Percentiles rank a stretch among this genome's conserved stretches.
phyloP scores from a whole-genome alignment of 1,140 invertebrate species.

The Mycetomoellerius zeteki region DNA sequence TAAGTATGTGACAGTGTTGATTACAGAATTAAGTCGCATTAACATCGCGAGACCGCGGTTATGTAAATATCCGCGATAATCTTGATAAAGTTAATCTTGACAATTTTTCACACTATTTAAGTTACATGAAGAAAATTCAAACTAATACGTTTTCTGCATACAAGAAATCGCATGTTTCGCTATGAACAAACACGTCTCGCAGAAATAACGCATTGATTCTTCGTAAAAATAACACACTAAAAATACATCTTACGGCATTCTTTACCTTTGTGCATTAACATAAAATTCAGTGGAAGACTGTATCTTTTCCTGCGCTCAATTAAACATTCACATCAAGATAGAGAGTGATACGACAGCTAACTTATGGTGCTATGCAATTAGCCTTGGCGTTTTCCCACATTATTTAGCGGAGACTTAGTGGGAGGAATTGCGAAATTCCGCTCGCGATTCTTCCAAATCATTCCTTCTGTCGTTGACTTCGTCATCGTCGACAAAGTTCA shows the following conservation, averaged over 20 bases:
- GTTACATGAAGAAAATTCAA: neutral
- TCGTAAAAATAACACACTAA: slow-evolving; percentile 9
- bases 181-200: neutral
- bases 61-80: slow-evolving; percentile 3
- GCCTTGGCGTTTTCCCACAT: slow-evolving; percentile 77
- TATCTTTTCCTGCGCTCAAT: slow-evolving; percentile 34
- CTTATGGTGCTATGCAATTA: slow-evolving; percentile 68
- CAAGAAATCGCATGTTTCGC: neutral
- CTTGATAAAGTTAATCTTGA: slow-evolving; percentile 33
- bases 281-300: slow-evolving; percentile 27
- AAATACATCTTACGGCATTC: slow-evolving; percentile 19
- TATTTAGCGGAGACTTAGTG: slow-evolving; percentile 63
- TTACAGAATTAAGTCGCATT: neutral
- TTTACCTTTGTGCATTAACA: neutral
- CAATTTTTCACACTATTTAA: slow-evolving; percentile 15
- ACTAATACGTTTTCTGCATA: neutral
- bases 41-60: neutral
- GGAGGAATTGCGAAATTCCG: slow-evolving; percentile 71
- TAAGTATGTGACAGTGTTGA: neutral
- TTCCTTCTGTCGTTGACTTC: neutral
- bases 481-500: slow-evolving; percentile 51
- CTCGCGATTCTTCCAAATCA: slow-evolving; percentile 56
- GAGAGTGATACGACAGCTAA: slow-evolving; percentile 52
- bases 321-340: slow-evolving; percentile 53
- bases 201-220: slow-evolving; percentile 3